Conservation (phyloP, 2,888 invertebrate genomes). For the Thymelicus sylvestris region DNA sequence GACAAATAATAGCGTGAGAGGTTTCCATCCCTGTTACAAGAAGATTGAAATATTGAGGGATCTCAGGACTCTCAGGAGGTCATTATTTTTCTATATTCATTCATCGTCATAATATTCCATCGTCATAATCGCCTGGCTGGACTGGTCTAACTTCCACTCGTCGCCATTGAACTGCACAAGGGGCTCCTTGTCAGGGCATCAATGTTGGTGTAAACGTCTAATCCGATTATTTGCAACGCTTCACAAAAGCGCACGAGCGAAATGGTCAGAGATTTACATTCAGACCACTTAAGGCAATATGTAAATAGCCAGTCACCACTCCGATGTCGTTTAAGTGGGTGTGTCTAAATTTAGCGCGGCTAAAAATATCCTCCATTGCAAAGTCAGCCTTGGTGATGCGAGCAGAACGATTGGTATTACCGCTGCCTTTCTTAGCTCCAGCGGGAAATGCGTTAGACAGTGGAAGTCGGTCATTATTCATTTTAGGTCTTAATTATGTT, state of each 20-base stretch:
- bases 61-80: too few relatives aligned
- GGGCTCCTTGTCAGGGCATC: too few relatives aligned
- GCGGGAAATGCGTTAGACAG: conserved; percentile 42
- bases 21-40: too few relatives aligned
- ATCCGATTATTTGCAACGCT: conserved; percentile 17
- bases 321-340: conserved; percentile 46
- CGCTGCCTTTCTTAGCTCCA: conserved; percentile 15
- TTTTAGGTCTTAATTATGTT: conserved; percentile 36
- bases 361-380: conserved; percentile 47
- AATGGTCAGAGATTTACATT: conserved; percentile 25
- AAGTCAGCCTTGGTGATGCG: conserved; percentile 40
- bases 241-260: conserved; percentile 24
- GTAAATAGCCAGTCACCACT: conserved; percentile 45
- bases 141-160: too few relatives aligned
- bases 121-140: too few relatives aligned
- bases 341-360: conserved; percentile 48
- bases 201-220: background rate
- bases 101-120: too few relatives aligned
- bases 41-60: too few relatives aligned
- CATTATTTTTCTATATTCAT: too few relatives aligned
- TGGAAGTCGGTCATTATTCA: conserved; percentile 36
- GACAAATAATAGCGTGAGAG: too few relatives aligned
- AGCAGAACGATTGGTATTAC: conserved; percentile 40
- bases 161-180: too few relatives aligned
- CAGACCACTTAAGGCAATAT: conserved; percentile 46